Evolutionary conservation across 2,888 invertebrate species (phyloP).

Genomic region (Orthosia gracilis): DNA sequence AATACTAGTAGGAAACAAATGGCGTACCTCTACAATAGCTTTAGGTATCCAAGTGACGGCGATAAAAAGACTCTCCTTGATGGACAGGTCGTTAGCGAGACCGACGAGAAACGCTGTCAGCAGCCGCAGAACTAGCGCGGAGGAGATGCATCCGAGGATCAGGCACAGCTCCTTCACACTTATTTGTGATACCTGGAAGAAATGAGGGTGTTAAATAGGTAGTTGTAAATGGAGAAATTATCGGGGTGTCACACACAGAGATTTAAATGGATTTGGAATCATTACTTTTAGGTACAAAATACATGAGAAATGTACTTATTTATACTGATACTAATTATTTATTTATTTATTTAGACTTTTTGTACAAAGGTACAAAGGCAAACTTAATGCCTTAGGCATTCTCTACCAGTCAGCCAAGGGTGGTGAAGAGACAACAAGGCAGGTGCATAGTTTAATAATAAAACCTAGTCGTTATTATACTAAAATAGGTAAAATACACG

Average conservation of each 20-base stretch:
- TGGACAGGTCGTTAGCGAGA: constrained; percentile 81
- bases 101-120: constrained; percentile 85
- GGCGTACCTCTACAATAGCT: constrained; percentile 87
- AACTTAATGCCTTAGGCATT: too few species aligned
- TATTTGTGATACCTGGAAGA: constrained; percentile 80
- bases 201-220: background rate
- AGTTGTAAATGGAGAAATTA: background rate
- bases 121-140: constrained; percentile 82
- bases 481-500: too few species aligned
- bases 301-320: too few species aligned
- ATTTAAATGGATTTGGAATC: too few species aligned
- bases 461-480: too few species aligned
- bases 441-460: too few species aligned
- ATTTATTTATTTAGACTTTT: too few species aligned
- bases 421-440: too few species aligned
- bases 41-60: constrained; percentile 89
- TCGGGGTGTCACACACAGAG: background rate
- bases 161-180: constrained; percentile 78
- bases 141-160: constrained; percentile 82
- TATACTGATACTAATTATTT: too few species aligned
- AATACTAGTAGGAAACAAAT: constrained; percentile 44
- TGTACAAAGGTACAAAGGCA: too few species aligned
- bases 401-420: too few species aligned
- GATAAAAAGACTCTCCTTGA: constrained; percentile 85
- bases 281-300: too few species aligned